Evolutionary conservation across 2,797 vertebrate genomes (phyloP).

Genomic region (Dipus sagitta): DNA sequence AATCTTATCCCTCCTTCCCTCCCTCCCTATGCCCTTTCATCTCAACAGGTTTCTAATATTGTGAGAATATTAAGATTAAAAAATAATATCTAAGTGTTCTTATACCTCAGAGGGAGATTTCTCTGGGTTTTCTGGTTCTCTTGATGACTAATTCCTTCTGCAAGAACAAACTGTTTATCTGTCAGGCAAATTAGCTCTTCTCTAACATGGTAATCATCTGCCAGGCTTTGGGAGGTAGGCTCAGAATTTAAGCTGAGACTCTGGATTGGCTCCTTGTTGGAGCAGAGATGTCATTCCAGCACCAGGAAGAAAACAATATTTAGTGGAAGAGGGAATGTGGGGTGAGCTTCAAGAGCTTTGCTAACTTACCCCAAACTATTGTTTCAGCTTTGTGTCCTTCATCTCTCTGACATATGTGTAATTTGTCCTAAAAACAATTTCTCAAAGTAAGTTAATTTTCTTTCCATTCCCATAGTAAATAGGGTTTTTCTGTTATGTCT

Average conservation of each 20-base stretch:
- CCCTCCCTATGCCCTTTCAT: not conserved
- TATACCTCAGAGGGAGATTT: not conserved
- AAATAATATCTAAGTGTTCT: not conserved
- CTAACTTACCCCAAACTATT: not conserved
- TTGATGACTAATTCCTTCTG: conserved; percentile 30
- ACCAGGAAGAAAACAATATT: not conserved
- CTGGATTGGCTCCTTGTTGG: not conserved
- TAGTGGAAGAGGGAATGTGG: fast-evolving
- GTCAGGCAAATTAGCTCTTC: not conserved
- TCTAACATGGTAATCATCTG: not conserved
- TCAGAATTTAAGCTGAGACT: conserved; percentile 14
- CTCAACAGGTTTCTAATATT: not conserved
- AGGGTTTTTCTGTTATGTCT: not conserved
- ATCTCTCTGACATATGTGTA: not conserved
- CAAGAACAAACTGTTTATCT: not conserved
- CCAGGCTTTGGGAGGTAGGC: not conserved
- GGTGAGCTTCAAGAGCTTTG: not conserved
- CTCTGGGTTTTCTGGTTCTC: conserved; percentile 25
- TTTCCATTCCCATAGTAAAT: not conserved
- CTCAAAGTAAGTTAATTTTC: not conserved
- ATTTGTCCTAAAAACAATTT: not conserved
- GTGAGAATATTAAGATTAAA: not conserved
- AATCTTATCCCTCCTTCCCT: not conserved
- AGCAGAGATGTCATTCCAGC: not conserved
- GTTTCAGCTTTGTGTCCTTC: not conserved